phyloP scores from a whole-genome alignment of 2,113 vertebrate species.

The Lucifuga dentata region DNA sequence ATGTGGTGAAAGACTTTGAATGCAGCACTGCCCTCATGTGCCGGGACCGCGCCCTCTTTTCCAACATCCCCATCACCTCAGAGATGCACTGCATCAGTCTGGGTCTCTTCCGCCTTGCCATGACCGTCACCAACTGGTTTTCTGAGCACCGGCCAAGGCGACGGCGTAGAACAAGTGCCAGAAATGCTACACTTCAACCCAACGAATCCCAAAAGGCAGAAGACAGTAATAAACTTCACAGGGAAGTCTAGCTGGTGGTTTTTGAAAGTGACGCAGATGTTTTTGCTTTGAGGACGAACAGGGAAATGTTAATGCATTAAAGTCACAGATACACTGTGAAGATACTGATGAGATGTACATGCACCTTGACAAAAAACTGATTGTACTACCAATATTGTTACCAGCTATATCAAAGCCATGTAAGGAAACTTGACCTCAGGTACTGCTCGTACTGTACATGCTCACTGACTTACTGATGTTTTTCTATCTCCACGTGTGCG shows the following conservation, averaged over 20 bases:
- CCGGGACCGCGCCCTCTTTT: constrained; percentile 84
- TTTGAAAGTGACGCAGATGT: neutral
- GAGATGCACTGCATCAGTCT: constrained; percentile 86
- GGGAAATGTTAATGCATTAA: constrained; percentile 30
- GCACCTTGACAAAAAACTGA: constrained; percentile 73
- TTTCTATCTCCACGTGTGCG: constrained; percentile 25
- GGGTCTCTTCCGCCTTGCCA: constrained; percentile 77
- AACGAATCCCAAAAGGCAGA: constrained; percentile 48
- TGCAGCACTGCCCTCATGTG: constrained; percentile 54
- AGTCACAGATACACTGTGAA: constrained; percentile 52
- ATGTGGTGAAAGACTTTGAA: constrained; percentile 86
- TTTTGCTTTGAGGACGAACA: neutral
- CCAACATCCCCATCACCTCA: constrained; percentile 84
- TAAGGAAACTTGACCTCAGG: constrained; percentile 76
- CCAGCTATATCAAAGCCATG: constrained; percentile 31
- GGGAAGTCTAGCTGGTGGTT: constrained; percentile 63
- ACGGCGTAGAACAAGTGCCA: constrained; percentile 17
- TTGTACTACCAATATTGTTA: constrained; percentile 56
- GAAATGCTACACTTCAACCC: constrained; percentile 9
- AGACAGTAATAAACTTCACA: constrained; percentile 52
- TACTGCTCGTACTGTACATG: constrained; percentile 74
- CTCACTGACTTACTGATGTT: constrained; percentile 53
- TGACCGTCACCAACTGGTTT: constrained; percentile 81
- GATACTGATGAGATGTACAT: constrained; percentile 60
- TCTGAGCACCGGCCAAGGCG: constrained; percentile 73